Evolutionary conservation across 2,888 invertebrate species (phyloP), one percentile per base, ranked within the genome.

Genomic region (Nomada goodeniana): DNA sequence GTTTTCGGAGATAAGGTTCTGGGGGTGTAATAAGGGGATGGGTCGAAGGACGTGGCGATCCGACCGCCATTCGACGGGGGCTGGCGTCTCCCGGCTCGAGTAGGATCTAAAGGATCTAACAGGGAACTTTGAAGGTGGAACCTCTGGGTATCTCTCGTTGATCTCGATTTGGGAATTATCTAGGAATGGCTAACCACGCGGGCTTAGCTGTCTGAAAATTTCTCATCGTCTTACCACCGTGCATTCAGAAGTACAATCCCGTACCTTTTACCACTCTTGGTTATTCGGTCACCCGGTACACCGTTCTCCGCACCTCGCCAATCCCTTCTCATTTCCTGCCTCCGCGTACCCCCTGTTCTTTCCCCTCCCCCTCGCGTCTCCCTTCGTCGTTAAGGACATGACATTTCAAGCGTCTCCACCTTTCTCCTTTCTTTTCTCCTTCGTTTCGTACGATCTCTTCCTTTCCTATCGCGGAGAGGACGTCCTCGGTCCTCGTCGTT

Each of bases 361-460:
- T 68, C 20, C 5, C 52, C n/a, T n/a, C n/a, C 18, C 26, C 10
- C 42, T 10, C 65, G 5, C 36, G 36, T 7, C 75, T 72, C 50
- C 36, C 67, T 67, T 57, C 71, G 67, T 69, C 80, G 73, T 80
- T 80, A 73, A 79, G 64, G 18, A 79, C 80, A 79, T 73, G 80
- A 69, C 80, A 68, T 68, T 78, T 73, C 59, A 44, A 36, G 29
- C 36, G 36, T 7, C 36, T 7, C 36, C 36, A 36, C 36, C 36
- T 36, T 36, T 36, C 36, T 36, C 29, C 29, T 29, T 29, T 15
- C 10, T 11, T 50, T 47, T 50, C 61, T 59, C 83, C 74, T 65
- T 73, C 69, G 29, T 73, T 59, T 59, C 53, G 18, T 53, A 47
- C 69, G n/a, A 55, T 26, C 53, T 26, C 53, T 55, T 36, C 70